phyloP scores from a whole-genome alignment of 1,140 invertebrate species.

The Bombyx mandarina region DNA sequence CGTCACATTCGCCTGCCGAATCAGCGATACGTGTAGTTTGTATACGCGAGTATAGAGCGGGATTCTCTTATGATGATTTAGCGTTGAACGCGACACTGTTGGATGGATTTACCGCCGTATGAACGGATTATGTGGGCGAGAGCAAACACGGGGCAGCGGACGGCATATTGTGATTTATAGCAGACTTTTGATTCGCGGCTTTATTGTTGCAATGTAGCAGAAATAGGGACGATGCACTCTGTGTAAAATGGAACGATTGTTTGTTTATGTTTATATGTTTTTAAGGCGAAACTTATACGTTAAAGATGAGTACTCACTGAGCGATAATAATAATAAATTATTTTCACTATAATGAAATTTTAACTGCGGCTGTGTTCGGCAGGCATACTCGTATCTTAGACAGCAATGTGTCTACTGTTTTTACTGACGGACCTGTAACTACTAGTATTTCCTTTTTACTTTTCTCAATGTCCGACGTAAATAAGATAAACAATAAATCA shows the following conservation, averaged over 20 bases:
- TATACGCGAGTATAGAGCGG: slow-evolving; percentile 20
- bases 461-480: slow-evolving; percentile 54
- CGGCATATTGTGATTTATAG: slow-evolving; percentile 65
- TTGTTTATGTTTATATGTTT: too few species aligned
- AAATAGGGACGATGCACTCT: slow-evolving; percentile 21
- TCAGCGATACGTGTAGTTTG: slow-evolving; percentile 31
- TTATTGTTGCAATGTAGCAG: slow-evolving; percentile 40
- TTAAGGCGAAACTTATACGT: too few species aligned
- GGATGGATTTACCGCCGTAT: slow-evolving; percentile 67
- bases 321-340: too few species aligned
- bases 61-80: slow-evolving; percentile 71
- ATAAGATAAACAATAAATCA: slow-evolving; percentile 66
- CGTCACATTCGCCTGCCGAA: slow-evolving; percentile 29
- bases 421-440: slow-evolving; percentile 52
- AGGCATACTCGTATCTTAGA: not conserved
- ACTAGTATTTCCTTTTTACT: slow-evolving; percentile 43
- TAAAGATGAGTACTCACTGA: too few species aligned
- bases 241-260: not conserved
- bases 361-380: too few species aligned
- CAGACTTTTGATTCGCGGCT: slow-evolving; percentile 63
- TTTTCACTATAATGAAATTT: too few species aligned
- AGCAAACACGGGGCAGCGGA: slow-evolving; percentile 64
- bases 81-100: slow-evolving; percentile 48
- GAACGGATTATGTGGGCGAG: slow-evolving; percentile 69
- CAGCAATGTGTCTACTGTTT: slow-evolving; percentile 25